A percentile compares a stretch with the other conserved stretches of the same genome.
Evolutionary conservation across 1,140 invertebrate genomes (phyloP).

Genomic region (Pissodes strobi): DNA sequence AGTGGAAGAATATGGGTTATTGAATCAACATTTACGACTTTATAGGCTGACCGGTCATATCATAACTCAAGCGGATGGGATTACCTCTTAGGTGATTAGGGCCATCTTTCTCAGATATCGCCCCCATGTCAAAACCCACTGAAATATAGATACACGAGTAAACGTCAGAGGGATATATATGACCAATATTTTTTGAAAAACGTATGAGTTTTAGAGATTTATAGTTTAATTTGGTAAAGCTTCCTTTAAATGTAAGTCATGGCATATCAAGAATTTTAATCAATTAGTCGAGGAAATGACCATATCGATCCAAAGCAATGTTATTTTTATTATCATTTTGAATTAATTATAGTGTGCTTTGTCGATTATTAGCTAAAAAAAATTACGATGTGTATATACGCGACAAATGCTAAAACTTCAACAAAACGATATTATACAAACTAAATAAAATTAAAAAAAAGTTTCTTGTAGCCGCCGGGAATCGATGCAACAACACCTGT

Average conservation of each 20-base stretch:
- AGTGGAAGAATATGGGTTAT: conserved; percentile 46
- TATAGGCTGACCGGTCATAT: conserved; percentile 51
- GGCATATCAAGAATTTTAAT: neutral
- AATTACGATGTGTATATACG: no score
- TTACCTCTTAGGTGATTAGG: conserved; percentile 54
- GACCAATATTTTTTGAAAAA: conserved; percentile 36
- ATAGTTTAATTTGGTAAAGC: neutral
- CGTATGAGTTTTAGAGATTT: conserved; percentile 26
- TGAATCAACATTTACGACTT: conserved; percentile 51
- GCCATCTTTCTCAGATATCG: conserved; percentile 47
- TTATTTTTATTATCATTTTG: no score
- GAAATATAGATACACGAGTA: conserved; percentile 42
- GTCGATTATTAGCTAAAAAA: no score
- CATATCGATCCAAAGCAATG: no score
- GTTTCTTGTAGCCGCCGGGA: no score
- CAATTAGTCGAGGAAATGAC: neutral
- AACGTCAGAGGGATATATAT: conserved; percentile 34
- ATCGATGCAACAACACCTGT: no score
- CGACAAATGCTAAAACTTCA: no score
- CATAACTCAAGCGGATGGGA: conserved; percentile 51
- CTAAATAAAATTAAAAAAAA: no score
- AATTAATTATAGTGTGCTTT: no score
- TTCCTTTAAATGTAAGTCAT: neutral
- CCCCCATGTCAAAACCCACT: conserved; percentile 44
- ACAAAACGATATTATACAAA: no score